Evolutionary conservation across 2,113 vertebrate species (phyloP).

Genomic region (Nannobrachium achirus): DNA sequence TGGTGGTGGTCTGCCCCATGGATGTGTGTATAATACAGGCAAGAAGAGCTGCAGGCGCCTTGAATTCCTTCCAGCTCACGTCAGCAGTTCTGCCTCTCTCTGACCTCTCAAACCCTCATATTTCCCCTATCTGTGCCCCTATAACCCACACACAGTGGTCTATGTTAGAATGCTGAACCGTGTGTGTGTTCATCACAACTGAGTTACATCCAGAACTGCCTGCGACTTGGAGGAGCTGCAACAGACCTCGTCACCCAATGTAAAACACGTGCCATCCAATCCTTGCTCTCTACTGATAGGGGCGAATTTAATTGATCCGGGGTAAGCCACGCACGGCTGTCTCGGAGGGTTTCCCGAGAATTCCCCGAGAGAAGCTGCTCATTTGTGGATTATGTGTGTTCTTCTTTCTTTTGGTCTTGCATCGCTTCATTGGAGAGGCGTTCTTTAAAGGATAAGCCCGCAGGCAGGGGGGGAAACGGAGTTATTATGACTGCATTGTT

Average conservation of each 20-base stretch:
- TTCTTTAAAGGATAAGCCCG: slow-evolving; percentile 3
- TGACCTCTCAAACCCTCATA: background rate
- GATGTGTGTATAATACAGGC: background rate
- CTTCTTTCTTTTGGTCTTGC: background rate
- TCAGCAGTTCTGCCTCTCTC: slow-evolving; percentile 35
- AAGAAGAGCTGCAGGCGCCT: slow-evolving; percentile 19
- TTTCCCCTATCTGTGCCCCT: too few relatives aligned
- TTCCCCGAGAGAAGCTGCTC: background rate
- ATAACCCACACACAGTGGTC: too few relatives aligned
- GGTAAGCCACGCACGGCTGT: slow-evolving; percentile 18
- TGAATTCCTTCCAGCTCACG: slow-evolving; percentile 24
- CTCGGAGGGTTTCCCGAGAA: slow-evolving; percentile 18
- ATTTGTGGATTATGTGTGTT: background rate
- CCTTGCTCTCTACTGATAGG: slow-evolving; percentile 50
- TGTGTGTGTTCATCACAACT: too few relatives aligned
- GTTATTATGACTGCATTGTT: slow-evolving; percentile 57
- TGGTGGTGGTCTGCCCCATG: background rate
- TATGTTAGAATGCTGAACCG: too few relatives aligned
- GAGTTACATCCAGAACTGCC: too few relatives aligned
- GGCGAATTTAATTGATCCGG: slow-evolving; percentile 66
- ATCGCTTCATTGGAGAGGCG: background rate
- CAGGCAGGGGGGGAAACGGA: slow-evolving; percentile 5
- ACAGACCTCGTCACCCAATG: slow-evolving; percentile 47
- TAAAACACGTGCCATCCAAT: slow-evolving; percentile 58
- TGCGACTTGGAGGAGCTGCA: too few relatives aligned